Conservation (phyloP, 1,140 invertebrate species). For the Zophobas atratus region DNA sequence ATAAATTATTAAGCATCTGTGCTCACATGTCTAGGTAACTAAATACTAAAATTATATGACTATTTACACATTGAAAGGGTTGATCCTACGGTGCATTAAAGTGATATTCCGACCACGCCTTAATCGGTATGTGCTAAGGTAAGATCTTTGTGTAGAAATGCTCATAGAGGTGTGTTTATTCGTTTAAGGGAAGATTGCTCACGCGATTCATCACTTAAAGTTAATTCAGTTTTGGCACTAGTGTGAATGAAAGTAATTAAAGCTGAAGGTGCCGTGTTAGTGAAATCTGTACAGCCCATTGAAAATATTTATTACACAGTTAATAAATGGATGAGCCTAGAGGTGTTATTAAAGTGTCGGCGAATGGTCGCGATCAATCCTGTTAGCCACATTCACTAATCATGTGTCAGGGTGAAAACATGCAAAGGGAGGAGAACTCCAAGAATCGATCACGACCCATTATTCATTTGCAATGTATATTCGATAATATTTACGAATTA, state of each 20-base stretch:
- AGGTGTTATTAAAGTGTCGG: slow-evolving; percentile 55
- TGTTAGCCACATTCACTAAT: slow-evolving; percentile 53
- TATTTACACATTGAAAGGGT: too few species aligned
- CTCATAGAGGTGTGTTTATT: slow-evolving; percentile 19
- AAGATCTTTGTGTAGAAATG: slow-evolving; percentile 4
- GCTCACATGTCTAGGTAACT: too few species aligned
- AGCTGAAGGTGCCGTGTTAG: slow-evolving; percentile 36
- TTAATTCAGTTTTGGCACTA: slow-evolving; percentile 31
- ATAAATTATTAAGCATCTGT: too few species aligned
- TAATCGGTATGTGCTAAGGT: background rate
- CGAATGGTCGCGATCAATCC: slow-evolving; percentile 52
- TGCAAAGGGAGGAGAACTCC: slow-evolving; percentile 50
- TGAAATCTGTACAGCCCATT: slow-evolving; percentile 38
- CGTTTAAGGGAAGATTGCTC: slow-evolving; percentile 35
- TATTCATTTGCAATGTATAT: slow-evolving; percentile 45
- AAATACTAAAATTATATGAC: too few species aligned
- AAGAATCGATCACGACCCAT: slow-evolving; percentile 45
- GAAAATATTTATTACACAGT: slow-evolving; percentile 48
- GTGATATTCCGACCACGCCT: too few species aligned
- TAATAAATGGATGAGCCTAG: slow-evolving; percentile 49
- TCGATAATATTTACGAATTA: slow-evolving; percentile 26
- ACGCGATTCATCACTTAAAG: slow-evolving; percentile 47
- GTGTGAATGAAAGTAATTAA: slow-evolving; percentile 43
- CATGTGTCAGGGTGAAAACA: slow-evolving; percentile 54
- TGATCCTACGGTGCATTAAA: too few species aligned